Evolutionary conservation across 1,140 invertebrate species (phyloP).

Genomic region (Drosophila truncata): DNA sequence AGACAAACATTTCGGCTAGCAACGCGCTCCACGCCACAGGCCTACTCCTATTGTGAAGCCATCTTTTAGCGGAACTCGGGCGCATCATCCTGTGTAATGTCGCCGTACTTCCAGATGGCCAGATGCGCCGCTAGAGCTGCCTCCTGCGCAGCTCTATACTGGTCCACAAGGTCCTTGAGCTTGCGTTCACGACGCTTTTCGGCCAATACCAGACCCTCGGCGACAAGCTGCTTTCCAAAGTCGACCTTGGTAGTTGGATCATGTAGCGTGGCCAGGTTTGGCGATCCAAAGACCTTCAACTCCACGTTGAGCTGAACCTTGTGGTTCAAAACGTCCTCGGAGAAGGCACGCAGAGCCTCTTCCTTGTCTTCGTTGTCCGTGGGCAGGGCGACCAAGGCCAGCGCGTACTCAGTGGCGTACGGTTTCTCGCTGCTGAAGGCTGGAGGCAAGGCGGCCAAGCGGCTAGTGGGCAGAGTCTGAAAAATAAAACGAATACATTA

Average conservation of each 20-base stretch:
- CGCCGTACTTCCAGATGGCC: slow-evolving; percentile 98
- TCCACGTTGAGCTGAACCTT: slow-evolving; percentile 92
- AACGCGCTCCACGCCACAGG: slow-evolving; percentile 64
- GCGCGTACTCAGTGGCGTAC: slow-evolving; percentile 93
- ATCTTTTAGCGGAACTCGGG: slow-evolving; percentile 81
- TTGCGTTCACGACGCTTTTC: slow-evolving; percentile 93
- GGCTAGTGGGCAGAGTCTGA: slow-evolving; percentile 86
- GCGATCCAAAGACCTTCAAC: slow-evolving; percentile 86
- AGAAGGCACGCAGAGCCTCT: slow-evolving; percentile 90
- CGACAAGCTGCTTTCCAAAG: slow-evolving; percentile 93
- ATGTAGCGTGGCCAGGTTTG: slow-evolving; percentile 90
- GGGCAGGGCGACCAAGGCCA: slow-evolving; percentile 94
- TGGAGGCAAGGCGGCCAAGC: slow-evolving; percentile 92
- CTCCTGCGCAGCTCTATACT: slow-evolving; percentile 94
- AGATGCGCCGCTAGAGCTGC: slow-evolving; percentile 93
- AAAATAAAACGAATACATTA: slow-evolving; percentile 1
- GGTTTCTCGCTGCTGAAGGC: slow-evolving; percentile 91
- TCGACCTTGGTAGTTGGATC: slow-evolving; percentile 92
- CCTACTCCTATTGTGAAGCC: slow-evolving; percentile 62
- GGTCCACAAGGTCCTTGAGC: slow-evolving; percentile 92
- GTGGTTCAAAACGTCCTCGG: slow-evolving; percentile 89
- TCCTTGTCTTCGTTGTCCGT: slow-evolving; percentile 93
- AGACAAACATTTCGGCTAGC: slow-evolving; percentile 83
- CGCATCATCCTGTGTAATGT: slow-evolving; percentile 96
- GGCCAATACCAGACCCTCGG: slow-evolving; percentile 93